A percentile compares a stretch with the other conserved stretches of the same genome.
Conservation (phyloP, 2,888 invertebrate species). For the Platynereis dumerilii region DNA sequence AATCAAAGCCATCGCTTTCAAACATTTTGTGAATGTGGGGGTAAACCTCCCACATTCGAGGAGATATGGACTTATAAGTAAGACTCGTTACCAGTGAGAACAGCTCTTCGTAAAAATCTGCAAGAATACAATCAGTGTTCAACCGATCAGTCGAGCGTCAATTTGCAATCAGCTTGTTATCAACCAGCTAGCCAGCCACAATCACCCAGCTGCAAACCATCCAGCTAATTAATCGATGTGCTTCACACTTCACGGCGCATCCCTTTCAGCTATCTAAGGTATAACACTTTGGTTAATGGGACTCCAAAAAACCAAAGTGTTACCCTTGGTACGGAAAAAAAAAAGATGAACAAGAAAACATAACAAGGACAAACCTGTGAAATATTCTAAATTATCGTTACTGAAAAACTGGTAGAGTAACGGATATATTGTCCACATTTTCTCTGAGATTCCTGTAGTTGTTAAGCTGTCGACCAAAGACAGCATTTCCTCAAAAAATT, state of each 20-base stretch:
- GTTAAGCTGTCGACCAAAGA: slow-evolving; percentile 91
- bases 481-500: slow-evolving; percentile 97
- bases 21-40: slow-evolving; percentile 76
- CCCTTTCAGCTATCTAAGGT: too few relatives aligned
- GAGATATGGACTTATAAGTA: slow-evolving; percentile 85
- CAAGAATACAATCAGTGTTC: too few relatives aligned
- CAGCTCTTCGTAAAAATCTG: slow-evolving; percentile 97
- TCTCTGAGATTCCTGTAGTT: slow-evolving; percentile 82
- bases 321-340: too few relatives aligned
- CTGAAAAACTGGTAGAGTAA: slow-evolving; percentile 76
- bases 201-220: too few relatives aligned
- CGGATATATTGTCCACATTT: slow-evolving; percentile 96
- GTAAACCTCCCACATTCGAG: slow-evolving; percentile 95
- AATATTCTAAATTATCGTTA: slow-evolving; percentile 94
- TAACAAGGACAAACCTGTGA: slow-evolving; percentile 65
- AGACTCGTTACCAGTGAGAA: slow-evolving; percentile 90
- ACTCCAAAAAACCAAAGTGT: too few relatives aligned
- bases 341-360: too few relatives aligned
- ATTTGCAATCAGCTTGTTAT: too few relatives aligned
- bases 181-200: too few relatives aligned
- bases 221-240: too few relatives aligned
- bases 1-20: slow-evolving; percentile 92
- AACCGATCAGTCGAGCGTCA: too few relatives aligned
- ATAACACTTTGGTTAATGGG: too few relatives aligned
- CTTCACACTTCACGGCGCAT: too few relatives aligned